Evolutionary conservation across 1,140 invertebrate species (phyloP), one percentile per base, ranked within the genome.

Genomic region (Heliconius himera): DNA sequence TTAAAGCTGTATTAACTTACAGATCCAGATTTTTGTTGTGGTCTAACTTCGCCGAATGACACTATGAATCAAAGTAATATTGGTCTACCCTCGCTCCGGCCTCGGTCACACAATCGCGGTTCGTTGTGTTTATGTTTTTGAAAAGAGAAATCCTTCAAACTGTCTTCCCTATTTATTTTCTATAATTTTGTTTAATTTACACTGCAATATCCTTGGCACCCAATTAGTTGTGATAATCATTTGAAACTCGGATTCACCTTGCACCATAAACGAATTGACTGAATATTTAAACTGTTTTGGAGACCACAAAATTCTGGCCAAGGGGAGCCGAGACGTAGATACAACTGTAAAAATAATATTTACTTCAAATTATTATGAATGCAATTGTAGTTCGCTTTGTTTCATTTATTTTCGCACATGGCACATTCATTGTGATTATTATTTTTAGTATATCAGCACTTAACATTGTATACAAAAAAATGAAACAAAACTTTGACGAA

Each of bases 21-120:
- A 97, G 97, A 97, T 97, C 96, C 97, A 92, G 97, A 97, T 96
- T 97, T 97, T 95, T 97, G 97, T 96, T 97, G 97, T 95, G 97
- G 97, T 91, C 96, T 97, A 95, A 96, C 95, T 89, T 96, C 96
- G 87, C 97, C 97, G 86, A 96, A 96, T 94, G 96, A 97, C 88
- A 91, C 92, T 88, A 81, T 92, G 88, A 89, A 90, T 79, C 89
- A 91, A 85, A 92, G 91, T 90, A 92, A 85, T 85, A 94, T 94
- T 91, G 95, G 95, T 88, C 93, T 95, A 90, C 94, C 95, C 88
- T 95, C 96, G 92, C 93, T 95, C 88, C 95, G 95, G 94, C 96
- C 95, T 84, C 95, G 95, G 88, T 95, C 95, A 93, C 95, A 96
- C 95, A 95, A 96, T 91, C 95, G 95, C 91, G 96, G 96, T 96